Base-by-base conservation (phyloP, 23 tunicate genomes). In the Ascidia mentula region DNA sequence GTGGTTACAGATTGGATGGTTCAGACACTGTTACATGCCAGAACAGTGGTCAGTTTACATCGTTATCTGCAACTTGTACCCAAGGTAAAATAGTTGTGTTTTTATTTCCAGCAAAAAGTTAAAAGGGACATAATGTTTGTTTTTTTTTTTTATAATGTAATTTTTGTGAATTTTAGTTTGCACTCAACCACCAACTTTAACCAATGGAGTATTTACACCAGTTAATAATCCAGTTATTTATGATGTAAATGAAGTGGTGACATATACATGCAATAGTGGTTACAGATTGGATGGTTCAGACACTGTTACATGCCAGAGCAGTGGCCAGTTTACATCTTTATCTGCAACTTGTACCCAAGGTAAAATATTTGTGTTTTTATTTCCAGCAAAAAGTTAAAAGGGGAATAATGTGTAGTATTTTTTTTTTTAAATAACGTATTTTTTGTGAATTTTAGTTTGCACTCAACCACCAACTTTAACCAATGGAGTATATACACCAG, bases 21-120 rank as follows among this genome's bases (percentile, higher is more conserved):
- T 31, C 37, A 31, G 76, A 34, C 34, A 72, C 76, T 6, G 38
- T 72, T 31, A 72, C 76, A 31, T 72, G 76, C 34, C 76, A 72
- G 36, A 36, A 22, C 34, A 18, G 18, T 72, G 76, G 76, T 31
- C 38, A 32, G 7, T 72, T 72, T 72, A 31, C 38, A 42, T 42
- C 53, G 15, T 42, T 42, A 15, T 12, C 53, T 42, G 53, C 72
- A 69, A 69, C 72, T 69, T 69, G 72, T 24, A 24, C 33, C 15
- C 33, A 26, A 69, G n/a, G 72, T 69, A 24, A 12, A 9, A 9
- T 15, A 42, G 15, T 12, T 42, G 12, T 42, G 12, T 42, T 12
- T 42, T 42, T 9, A 42, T 42, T 42, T 42, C 15, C 15, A 9
- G 12, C 53, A 12, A 9, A 12, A 42, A 9, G 53, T 42, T 12